phyloP scores from a whole-genome alignment of 2,888 invertebrate species.

The Homarus gammarus region DNA sequence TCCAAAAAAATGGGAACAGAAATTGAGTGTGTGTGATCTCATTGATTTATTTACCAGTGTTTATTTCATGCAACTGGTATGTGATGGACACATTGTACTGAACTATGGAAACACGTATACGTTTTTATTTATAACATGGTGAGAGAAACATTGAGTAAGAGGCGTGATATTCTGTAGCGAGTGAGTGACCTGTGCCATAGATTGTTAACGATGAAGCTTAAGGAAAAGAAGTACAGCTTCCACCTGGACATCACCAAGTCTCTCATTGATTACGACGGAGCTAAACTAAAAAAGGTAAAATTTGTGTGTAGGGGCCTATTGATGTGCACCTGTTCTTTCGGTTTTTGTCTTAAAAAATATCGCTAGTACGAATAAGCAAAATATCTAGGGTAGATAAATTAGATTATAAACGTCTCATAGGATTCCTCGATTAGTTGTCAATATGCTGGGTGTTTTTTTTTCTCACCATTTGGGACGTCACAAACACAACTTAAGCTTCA shows the following conservation, averaged over 20 bases:
- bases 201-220: slow-evolving; percentile 70
- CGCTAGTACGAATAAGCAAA: no score
- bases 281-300: slow-evolving; percentile 72
- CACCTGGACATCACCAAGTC: slow-evolving; percentile 75
- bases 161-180: background rate
- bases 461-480: no score
- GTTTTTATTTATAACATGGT: background rate
- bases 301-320: background rate
- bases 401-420: no score
- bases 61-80: background rate
- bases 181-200: background rate
- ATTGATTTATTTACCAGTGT: background rate
- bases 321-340: no score
- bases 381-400: no score
- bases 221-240: slow-evolving; percentile 74
- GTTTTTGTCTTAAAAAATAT: no score
- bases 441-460: no score
- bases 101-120: background rate
- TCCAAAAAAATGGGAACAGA: background rate
- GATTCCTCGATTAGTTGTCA: no score
- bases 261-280: slow-evolving; percentile 73
- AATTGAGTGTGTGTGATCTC: background rate
- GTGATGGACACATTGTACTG: background rate
- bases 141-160: background rate
- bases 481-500: background rate